Conservation (phyloP, 2,797 vertebrate genomes). For the Sciurus carolinensis region DNA sequence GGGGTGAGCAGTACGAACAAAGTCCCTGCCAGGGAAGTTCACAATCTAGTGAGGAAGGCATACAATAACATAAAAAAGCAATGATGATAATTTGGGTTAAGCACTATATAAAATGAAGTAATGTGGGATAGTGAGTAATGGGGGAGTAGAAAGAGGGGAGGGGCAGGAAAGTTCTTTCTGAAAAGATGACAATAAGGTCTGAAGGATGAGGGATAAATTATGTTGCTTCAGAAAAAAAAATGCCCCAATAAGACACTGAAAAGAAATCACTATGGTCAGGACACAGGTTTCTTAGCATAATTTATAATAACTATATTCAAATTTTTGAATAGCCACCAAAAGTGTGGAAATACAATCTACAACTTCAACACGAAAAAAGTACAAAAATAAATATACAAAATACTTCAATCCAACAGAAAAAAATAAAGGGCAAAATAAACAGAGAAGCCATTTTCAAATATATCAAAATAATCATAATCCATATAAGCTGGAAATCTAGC, state of each 20-base stretch:
- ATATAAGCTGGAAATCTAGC: neutral
- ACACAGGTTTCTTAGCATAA: conserved; percentile 11
- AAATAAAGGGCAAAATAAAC: neutral
- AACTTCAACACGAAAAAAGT: neutral
- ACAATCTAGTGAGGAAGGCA: neutral
- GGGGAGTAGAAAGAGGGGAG: neutral
- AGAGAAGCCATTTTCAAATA: neutral
- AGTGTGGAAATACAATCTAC: conserved; percentile 7
- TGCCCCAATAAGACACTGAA: neutral
- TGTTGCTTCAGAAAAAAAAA: neutral
- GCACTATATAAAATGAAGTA: neutral
- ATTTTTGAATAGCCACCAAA: conserved; percentile 32
- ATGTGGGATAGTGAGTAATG: neutral
- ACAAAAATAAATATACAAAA: conserved; percentile 32
- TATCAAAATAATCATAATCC: neutral
- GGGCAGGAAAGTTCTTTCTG: neutral
- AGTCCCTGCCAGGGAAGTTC: neutral
- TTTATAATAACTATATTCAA: neutral
- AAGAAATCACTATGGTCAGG: neutral
- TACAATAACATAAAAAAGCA: neutral
- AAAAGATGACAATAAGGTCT: neutral
- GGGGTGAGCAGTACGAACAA: neutral
- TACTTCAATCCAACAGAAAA: conserved; percentile 3
- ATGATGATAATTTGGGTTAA: neutral
- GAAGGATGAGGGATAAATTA: neutral